Evolutionary conservation across 2,888 invertebrate species (phyloP).

Genomic region (Mamestra brassicae): DNA sequence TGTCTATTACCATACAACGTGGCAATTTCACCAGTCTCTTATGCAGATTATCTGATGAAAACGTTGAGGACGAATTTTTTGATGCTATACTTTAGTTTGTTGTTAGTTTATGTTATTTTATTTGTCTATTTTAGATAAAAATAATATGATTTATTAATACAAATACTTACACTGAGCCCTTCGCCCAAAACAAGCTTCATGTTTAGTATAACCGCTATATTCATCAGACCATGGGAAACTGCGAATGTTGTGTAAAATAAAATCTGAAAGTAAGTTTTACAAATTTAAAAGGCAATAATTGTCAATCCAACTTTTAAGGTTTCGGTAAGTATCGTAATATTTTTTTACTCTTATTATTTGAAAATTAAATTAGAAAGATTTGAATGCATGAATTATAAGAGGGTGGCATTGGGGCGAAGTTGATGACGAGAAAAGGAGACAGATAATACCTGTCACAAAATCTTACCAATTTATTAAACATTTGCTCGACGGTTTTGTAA

Average conservation of each 20-base stretch:
- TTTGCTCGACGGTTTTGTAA: slow-evolving; percentile 7
- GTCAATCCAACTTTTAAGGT: no score
- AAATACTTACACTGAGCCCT: background rate
- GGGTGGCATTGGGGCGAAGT: background rate
- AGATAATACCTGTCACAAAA: background rate
- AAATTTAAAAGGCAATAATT: no score
- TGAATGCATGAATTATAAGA: background rate
- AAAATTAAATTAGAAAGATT: background rate
- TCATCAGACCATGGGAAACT: slow-evolving; percentile 34
- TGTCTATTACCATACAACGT: no score
- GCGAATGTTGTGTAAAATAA: slow-evolving; percentile 26
- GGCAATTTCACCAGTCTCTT: no score
- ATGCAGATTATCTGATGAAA: no score
- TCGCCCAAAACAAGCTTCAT: background rate
- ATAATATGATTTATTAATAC: background rate
- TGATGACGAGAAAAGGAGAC: background rate
- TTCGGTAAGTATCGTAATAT: background rate
- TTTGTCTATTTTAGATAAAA: no score
- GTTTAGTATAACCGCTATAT: slow-evolving; percentile 21
- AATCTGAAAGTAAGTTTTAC: slow-evolving; percentile 13
- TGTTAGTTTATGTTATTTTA: no score
- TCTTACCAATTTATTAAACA: slow-evolving; percentile 13
- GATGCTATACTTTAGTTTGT: no score
- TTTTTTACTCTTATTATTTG: background rate
- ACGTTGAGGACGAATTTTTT: no score